Percentiles rank a stretch among this genome's conserved stretches.
phyloP scores from a whole-genome alignment of 2,888 invertebrate genomes.

The Chrysolina americana region DNA sequence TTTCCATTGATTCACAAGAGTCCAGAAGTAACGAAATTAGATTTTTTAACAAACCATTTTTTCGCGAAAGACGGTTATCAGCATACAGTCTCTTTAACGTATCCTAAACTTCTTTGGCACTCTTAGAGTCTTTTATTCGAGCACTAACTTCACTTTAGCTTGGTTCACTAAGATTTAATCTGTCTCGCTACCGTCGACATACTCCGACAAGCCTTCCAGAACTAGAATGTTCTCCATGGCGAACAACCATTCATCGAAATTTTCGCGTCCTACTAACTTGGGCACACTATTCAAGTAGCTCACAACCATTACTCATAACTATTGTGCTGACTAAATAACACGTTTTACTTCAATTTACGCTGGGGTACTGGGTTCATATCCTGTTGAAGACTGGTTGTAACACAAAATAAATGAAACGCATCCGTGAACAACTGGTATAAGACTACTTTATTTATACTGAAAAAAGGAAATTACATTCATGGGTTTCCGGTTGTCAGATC shows the following conservation, averaged over 20 bases:
- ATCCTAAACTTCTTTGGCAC: constrained; percentile 44
- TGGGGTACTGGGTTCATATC: not conserved
- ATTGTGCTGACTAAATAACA: not conserved
- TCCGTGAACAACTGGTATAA: no score
- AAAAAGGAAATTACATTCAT: no score
- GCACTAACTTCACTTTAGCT: constrained; percentile 55
- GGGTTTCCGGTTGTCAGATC: no score
- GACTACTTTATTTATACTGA: no score
- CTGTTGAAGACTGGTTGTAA: not conserved
- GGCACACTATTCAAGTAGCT: constrained; percentile 41
- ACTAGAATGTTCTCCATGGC: constrained; percentile 44
- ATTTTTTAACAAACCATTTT: constrained; percentile 45
- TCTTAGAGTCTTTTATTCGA: constrained; percentile 50
- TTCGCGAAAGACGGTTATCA: constrained; percentile 39
- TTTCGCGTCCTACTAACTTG: constrained; percentile 53
- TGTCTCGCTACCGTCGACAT: constrained; percentile 26
- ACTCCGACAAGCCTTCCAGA: constrained; percentile 44
- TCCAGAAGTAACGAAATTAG: constrained; percentile 51
- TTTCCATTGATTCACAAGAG: constrained; percentile 50
- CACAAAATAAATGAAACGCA: not conserved
- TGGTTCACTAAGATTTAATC: constrained; percentile 42
- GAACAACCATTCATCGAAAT: constrained; percentile 50
- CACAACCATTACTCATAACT: constrained; percentile 28
- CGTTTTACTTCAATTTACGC: not conserved
- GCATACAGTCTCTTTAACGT: constrained; percentile 43